Base-by-base conservation (phyloP, 2,797 vertebrate genomes). In the Melanotaenia parkinsoni region DNA sequence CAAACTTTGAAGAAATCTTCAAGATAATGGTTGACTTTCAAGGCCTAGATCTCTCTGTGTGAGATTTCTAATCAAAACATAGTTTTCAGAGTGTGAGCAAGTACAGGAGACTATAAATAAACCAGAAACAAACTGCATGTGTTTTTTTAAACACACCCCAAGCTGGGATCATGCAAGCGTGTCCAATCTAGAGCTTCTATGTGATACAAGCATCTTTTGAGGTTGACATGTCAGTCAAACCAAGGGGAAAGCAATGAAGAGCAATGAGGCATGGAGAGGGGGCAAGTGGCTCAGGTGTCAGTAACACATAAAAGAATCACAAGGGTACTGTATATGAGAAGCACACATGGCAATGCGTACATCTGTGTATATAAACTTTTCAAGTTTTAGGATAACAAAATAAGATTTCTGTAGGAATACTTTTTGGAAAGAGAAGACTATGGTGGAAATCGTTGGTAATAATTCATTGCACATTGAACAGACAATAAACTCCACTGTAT, bases 221-320 rank as follows among this genome's bases (percentile, higher is more conserved):
- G 84, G 83, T 87, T 80, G 86, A 90, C 79, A 66, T 77, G 90
- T 88, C 91, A 92, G 84, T 93, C 91, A 93, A 85, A 87, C 43
- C 30, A 85, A 81, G 61, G 57, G 61, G 57, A 78, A 87, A 80
- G 89, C 86, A 88, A 89, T 68, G 62, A 65, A 63, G 76, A 74
- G 82, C 66, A 30, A 83, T 84, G 91, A 90, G 63, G 83, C 82
- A 66, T 79, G 64, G 77, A 82, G 58, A 4, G 28, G 67, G 72
- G 32, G 28, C 6, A 51, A 85, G 80, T 78, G 79, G 66, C 50
- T 68, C 73, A 76, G 61, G 62, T 77, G 82, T 77, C 75, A 67
- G 63, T 89, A 77, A 80, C 3, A 12, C 50, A 32, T 69, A 64
- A 24, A 79, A 43, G 24, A 76, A 47, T 53, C 50, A 70, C 26